phyloP scores from a whole-genome alignment of 1,140 invertebrate genomes.

The Condylostylus longicornis region DNA sequence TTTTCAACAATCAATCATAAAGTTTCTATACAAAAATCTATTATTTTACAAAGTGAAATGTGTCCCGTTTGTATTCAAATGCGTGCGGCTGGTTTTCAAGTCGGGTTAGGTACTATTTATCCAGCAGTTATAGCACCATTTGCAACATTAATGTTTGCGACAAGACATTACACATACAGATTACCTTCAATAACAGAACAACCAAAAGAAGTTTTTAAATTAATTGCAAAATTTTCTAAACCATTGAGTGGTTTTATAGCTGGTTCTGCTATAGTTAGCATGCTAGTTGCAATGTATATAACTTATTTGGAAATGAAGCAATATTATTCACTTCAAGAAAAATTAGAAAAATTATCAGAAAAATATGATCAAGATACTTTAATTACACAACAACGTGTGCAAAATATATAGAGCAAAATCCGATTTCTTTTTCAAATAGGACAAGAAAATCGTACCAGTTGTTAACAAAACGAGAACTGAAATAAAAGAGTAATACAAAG shows the following conservation, averaged over 20 bases:
- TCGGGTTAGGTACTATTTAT: conserved; percentile 25
- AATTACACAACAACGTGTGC: no score
- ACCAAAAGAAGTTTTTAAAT: conserved; percentile 28
- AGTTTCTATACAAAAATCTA: conserved; percentile 27
- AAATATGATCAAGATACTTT: no score
- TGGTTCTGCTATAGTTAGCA: conserved; percentile 29
- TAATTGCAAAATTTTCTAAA: conserved; percentile 27
- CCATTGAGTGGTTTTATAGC: conserved; percentile 26
- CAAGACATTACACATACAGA: conserved; percentile 33
- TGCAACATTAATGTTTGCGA: conserved; percentile 33
- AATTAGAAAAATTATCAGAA: conserved; percentile 22
- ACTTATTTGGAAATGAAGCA: conserved; percentile 32
- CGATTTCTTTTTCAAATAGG: no score
- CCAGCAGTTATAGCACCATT: conserved; percentile 32
- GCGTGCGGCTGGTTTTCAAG: conserved; percentile 30
- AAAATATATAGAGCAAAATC: no score
- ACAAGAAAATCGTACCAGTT: no score
- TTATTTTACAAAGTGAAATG: conserved; percentile 23
- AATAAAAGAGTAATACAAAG: no score
- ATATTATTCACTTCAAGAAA: conserved; percentile 23
- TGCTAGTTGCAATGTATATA: conserved; percentile 28
- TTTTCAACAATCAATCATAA: conserved; percentile 29
- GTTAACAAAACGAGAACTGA: no score
- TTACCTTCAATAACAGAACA: conserved; percentile 32
- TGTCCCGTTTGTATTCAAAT: conserved; percentile 33